These are phyloP conservation scores for Lasioglossum pauxillum DNA, from an alignment of 2,888 invertebrate species.

Conservation along the genomic window DNA sequence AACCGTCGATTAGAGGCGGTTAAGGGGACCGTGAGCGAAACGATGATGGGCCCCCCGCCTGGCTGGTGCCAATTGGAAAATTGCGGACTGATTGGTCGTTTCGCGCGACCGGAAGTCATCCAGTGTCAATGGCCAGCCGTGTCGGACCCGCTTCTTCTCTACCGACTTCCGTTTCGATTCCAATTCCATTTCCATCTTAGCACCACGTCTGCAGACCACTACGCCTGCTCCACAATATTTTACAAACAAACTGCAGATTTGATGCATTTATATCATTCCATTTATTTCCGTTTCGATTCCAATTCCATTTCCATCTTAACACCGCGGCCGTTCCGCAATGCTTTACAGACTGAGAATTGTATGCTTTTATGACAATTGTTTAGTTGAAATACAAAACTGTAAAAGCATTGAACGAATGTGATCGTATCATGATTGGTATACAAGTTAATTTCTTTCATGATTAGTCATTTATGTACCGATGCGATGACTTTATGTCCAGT, in stretches of 20 bases:
- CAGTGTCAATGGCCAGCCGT: conserved; percentile 65
- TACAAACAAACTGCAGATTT: not conserved
- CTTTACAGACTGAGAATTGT: too few species aligned
- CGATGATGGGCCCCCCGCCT: conserved; percentile 56
- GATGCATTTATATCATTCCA: not conserved
- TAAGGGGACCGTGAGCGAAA: conserved; percentile 52
- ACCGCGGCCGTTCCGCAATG: not conserved
- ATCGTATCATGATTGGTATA: too few species aligned
- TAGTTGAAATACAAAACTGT: too few species aligned
- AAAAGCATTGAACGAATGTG: too few species aligned
- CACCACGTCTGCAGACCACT: not conserved
- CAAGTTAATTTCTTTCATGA: too few species aligned
- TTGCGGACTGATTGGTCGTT: conserved; percentile 63
- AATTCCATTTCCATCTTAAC: conserved; percentile 5
- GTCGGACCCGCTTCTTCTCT: conserved; percentile 23
- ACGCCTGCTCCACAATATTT: not conserved
- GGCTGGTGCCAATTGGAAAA: conserved; percentile 66
- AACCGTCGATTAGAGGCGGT: conserved; percentile 58
- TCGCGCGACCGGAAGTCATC: conserved; percentile 61
- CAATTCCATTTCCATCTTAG: conserved; percentile 10
- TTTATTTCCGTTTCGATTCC: conserved; percentile 29
- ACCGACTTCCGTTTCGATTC: conserved; percentile 33
- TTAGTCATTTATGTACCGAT: too few species aligned
- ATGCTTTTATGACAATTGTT: too few species aligned
- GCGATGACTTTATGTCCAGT: not conserved